Evolutionary conservation across 2,888 invertebrate genomes (phyloP).

Genomic region (Aphodius granarius): DNA sequence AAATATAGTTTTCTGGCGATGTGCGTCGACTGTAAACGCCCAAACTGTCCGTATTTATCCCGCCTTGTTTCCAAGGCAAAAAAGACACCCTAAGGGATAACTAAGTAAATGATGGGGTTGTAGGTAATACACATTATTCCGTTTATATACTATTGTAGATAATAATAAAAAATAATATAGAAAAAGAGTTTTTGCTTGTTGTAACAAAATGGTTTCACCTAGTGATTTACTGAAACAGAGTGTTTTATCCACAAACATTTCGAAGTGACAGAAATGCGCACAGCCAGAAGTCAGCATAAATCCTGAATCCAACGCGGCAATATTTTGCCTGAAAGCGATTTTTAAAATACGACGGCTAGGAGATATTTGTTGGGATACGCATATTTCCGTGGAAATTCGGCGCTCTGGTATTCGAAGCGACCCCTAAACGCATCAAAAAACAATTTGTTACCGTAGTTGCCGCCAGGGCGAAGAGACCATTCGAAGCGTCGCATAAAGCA

Average conservation of each 20-base stretch:
- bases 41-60: background rate
- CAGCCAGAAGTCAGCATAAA: background rate
- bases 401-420: background rate
- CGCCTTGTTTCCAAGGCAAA: background rate
- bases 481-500: constrained; percentile 32
- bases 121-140: background rate
- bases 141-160: too few species aligned
- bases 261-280: background rate
- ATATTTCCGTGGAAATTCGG: background rate
- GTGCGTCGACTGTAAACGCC: background rate
- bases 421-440: constrained; percentile 30
- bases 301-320: background rate
- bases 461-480: constrained; percentile 13
- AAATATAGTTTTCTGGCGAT: background rate
- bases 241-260: too few species aligned
- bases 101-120: background rate
- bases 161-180: too few species aligned
- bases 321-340: background rate
- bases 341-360: background rate
- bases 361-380: background rate
- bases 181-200: too few species aligned
- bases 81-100: background rate
- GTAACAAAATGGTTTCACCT: too few species aligned
- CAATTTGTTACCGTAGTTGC: constrained; percentile 27
- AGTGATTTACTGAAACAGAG: too few species aligned